Conservation (phyloP, 2,797 vertebrate species). For the Lemur catta region DNA sequence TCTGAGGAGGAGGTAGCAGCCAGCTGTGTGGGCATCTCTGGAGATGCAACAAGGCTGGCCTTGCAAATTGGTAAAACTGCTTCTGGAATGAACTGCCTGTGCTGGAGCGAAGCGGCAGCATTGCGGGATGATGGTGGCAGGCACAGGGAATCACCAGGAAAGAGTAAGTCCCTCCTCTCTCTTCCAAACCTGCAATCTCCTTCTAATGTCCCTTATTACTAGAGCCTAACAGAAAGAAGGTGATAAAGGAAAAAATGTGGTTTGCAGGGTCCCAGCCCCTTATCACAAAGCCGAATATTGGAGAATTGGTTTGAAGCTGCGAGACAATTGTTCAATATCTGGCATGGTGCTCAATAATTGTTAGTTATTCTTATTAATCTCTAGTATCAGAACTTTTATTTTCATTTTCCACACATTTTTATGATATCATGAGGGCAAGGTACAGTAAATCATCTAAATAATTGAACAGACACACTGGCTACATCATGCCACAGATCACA, state of each 20-base stretch:
- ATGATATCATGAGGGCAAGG: background rate
- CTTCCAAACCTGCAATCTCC: background rate
- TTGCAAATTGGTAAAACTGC: background rate
- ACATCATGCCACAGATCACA: fast-evolving
- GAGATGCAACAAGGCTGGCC: background rate
- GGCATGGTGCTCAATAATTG: background rate
- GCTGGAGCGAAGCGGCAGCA: background rate
- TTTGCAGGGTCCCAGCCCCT: too few relatives aligned
- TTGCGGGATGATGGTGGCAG: background rate
- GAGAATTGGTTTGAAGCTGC: background rate
- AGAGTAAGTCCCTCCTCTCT: background rate
- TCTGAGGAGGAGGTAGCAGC: background rate
- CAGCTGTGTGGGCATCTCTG: background rate
- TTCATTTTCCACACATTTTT: background rate
- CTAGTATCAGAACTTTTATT: background rate
- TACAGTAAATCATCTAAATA: background rate
- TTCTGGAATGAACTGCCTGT: background rate
- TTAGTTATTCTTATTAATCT: background rate
- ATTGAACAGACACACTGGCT: background rate
- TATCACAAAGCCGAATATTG: background rate
- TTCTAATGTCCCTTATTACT: background rate
- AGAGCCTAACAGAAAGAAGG: background rate
- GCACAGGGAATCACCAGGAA: background rate
- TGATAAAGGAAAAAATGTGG: background rate
- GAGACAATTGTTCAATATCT: background rate